A percentile compares a stretch with the other conserved stretches of the same genome.
Evolutionary conservation across 2,113 vertebrate species (phyloP).

Genomic region (Lipophrys pholis): DNA sequence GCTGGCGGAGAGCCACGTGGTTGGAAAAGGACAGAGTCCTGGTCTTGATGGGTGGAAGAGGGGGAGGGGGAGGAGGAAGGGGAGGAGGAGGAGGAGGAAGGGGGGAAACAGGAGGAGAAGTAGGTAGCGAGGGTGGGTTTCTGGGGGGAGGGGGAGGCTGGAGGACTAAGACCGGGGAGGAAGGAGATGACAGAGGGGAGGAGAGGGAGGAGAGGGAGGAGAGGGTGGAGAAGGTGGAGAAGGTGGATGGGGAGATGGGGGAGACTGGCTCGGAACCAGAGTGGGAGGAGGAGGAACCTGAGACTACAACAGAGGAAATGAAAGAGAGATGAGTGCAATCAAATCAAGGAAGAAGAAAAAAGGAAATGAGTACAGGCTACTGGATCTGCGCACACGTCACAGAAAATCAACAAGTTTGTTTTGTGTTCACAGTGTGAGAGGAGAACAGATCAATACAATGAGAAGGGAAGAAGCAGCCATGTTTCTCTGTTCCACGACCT

Average conservation of each 20-base stretch:
- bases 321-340: slow-evolving; percentile 52
- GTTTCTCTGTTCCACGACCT: neutral
- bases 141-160: slow-evolving; percentile 85
- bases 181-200: slow-evolving; percentile 82
- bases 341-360: slow-evolving; percentile 13
- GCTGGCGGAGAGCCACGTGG: slow-evolving; percentile 82
- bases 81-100: slow-evolving; percentile 78
- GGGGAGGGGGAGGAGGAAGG: slow-evolving; percentile 80
- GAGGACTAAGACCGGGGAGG: slow-evolving; percentile 83
- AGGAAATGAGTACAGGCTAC: neutral
- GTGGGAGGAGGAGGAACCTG: slow-evolving; percentile 91
- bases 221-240: slow-evolving; percentile 82
- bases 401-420: too few relatives aligned
- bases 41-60: slow-evolving; percentile 83
- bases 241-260: slow-evolving; percentile 87
- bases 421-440: too few relatives aligned
- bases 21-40: slow-evolving; percentile 86
- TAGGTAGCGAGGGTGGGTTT: slow-evolving; percentile 66
- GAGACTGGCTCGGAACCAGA: slow-evolving; percentile 90
- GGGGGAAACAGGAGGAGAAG: slow-evolving; percentile 79
- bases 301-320: slow-evolving; percentile 83
- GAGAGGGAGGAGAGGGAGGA: slow-evolving; percentile 83
- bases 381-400: neutral
- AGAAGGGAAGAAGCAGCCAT: neutral
- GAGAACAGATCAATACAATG: neutral